Base-by-base conservation (phyloP, 1,140 invertebrate genomes). In the Tenebrio molitor region DNA sequence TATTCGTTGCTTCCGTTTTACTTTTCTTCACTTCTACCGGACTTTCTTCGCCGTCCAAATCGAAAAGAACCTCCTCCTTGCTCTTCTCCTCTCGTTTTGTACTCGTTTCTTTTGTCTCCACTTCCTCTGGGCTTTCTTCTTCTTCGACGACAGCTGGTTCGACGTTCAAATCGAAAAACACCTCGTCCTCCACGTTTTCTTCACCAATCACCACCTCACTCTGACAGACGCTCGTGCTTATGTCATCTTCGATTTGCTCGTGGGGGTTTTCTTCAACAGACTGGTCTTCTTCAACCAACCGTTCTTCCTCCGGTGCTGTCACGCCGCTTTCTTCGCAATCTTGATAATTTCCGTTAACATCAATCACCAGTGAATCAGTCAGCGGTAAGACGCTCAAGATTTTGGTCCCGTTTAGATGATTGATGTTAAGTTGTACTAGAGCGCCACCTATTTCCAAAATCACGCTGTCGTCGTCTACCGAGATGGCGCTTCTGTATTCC, bases 361-460 rank as follows among this genome's bases (percentile, higher is more conserved):
- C 76, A 0, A 81, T 69, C 8, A 81, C 69, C 39, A 75, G 42
- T 3, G 70, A 73, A 3, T 78, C 75, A 6, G 76, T 75, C 21
- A 81, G 68, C 3, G 79, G 75, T 17, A 76, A 65, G 1, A 82
- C 78, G 2, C 72, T 79, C 39, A 82, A 81, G n/a, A 80, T 67
- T 42, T 81, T 81, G 33, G 75, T 78, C 7, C 76, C 77, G 39
- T 81, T 78, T 3, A 76, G 44, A 15, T 72, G 63, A 17, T 74
- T 79, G 0, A 82, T 77, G 46, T 68, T 78, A 41, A 82, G 78
- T 72, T 81, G 77, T 8, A 82, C 65, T 1, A 81, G 64, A 74
- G 81, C 79, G 25, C 79, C 80, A 14, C 73, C 76, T 50, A 82
- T 80, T 70, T 81, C 62, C 1, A 82, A 29, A 6, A 81, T 67